Percentiles rank a stretch among this genome's conserved stretches.
Conservation (phyloP, 2,797 vertebrate species). For the Falco biarmicus region DNA sequence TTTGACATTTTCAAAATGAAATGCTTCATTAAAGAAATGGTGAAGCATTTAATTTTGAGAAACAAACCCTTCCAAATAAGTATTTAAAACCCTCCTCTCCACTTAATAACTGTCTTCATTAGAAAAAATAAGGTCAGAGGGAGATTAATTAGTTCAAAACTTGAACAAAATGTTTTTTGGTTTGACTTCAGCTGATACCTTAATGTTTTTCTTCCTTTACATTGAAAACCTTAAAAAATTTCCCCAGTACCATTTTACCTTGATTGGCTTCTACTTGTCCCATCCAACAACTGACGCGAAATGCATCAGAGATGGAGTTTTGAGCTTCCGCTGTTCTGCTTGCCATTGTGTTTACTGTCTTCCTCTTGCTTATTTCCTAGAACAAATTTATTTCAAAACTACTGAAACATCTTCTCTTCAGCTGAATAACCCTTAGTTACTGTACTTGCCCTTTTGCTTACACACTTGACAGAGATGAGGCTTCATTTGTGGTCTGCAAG, state of each 20-base stretch:
- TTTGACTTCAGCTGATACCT: not conserved
- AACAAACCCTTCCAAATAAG: not conserved
- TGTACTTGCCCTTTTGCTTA: not conserved
- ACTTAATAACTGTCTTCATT: not conserved
- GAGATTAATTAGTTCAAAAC: not conserved
- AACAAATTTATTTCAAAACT: not conserved
- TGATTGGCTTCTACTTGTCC: not conserved
- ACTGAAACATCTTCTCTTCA: not conserved
- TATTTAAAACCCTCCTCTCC: not conserved
- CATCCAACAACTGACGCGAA: not conserved
- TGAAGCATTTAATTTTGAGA: not conserved
- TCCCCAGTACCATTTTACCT: not conserved
- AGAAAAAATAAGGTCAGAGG: not conserved
- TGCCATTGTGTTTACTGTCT: not conserved
- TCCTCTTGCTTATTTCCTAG: not conserved
- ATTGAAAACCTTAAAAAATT: not conserved
- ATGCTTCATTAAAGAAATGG: not conserved
- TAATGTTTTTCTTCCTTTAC: not conserved
- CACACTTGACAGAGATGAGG: not conserved
- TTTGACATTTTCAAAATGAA: conserved; percentile 32
- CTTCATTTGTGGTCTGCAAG: not conserved
- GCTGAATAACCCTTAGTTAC: not conserved
- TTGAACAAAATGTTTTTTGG: not conserved
- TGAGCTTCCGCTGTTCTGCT: not conserved
- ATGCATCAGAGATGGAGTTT: not conserved